phyloP scores from a whole-genome alignment of 2,888 invertebrate species.

The Acleris cristana region DNA sequence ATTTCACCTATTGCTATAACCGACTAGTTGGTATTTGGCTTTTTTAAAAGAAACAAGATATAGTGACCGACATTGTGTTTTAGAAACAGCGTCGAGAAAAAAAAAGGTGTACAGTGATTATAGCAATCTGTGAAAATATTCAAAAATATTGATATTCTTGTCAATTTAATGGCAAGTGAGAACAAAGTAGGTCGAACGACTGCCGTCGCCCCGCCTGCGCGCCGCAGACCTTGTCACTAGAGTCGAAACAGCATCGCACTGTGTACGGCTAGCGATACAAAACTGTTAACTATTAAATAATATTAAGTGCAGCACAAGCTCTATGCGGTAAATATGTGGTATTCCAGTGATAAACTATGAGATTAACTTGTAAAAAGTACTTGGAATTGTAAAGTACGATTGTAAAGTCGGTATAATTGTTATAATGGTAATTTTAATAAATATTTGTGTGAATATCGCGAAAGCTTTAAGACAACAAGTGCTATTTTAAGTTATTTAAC shows the following conservation, averaged over 20 bases:
- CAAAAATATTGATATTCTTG: slow-evolving; percentile 26
- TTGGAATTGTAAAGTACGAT: too few relatives aligned
- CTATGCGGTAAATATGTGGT: not conserved
- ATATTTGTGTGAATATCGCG: too few relatives aligned
- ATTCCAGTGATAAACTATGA: too few relatives aligned
- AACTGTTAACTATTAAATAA: slow-evolving; percentile 17
- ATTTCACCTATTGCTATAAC: slow-evolving; percentile 36
- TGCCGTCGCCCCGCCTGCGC: not conserved
- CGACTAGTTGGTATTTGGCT: slow-evolving; percentile 37
- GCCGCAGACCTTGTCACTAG: slow-evolving; percentile 56
- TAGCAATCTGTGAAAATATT: slow-evolving; percentile 35
- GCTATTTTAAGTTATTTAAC: too few relatives aligned
- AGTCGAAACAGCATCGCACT: slow-evolving; percentile 58
- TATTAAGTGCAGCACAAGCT: slow-evolving; percentile 7
- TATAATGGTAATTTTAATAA: too few relatives aligned
- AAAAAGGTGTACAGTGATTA: slow-evolving; percentile 22
- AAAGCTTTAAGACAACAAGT: too few relatives aligned
- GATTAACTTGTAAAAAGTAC: too few relatives aligned
- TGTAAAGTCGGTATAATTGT: too few relatives aligned
- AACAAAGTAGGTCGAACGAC: not conserved
- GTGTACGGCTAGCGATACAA: slow-evolving; percentile 48
- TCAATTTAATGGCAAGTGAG: slow-evolving; percentile 17
- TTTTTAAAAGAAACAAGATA: slow-evolving; percentile 9
- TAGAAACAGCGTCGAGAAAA: slow-evolving; percentile 15
- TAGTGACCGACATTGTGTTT: slow-evolving; percentile 13